phyloP scores from a whole-genome alignment of 2,888 invertebrate genomes.

The Rhorus exstirpatorius region DNA sequence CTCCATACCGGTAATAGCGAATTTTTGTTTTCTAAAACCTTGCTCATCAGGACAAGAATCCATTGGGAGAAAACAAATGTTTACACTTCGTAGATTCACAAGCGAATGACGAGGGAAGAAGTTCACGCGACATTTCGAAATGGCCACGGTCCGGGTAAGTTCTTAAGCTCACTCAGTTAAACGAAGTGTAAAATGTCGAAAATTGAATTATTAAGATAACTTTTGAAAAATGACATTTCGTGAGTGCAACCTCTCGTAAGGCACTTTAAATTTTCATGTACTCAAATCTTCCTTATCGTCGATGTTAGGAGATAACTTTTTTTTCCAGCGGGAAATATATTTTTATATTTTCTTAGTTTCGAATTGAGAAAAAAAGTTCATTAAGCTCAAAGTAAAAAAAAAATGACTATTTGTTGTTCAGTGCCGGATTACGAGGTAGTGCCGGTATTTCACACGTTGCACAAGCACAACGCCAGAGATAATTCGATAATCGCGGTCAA shows the following conservation, averaged over 20 bases:
- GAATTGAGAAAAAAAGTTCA: not conserved
- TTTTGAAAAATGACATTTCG: too few species aligned
- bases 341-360: not conserved
- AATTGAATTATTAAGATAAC: conserved; percentile 8
- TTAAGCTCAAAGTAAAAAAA: not conserved
- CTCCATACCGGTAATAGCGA: conserved; percentile 11
- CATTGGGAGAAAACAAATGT: not conserved
- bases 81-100: conserved; percentile 74
- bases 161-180: not conserved
- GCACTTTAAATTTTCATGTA: too few species aligned
- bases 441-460: conserved; percentile 72
- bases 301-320: not conserved
- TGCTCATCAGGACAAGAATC: not conserved
- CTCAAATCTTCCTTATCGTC: too few species aligned
- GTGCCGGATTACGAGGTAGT: conserved; percentile 81
- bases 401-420: conserved; percentile 58
- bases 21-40: not conserved
- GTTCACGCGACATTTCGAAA: conserved; percentile 75
- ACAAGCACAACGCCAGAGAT: conserved; percentile 17
- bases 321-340: not conserved
- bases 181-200: not conserved
- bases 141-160: conserved; percentile 71
- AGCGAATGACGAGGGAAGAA: conserved; percentile 77
- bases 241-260: too few species aligned
- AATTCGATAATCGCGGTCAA: conserved; percentile 66